Percentiles rank a stretch among this genome's conserved stretches.
Evolutionary conservation across 2,113 vertebrate genomes (phyloP).

Genomic region (Podocnemis expansa): DNA sequence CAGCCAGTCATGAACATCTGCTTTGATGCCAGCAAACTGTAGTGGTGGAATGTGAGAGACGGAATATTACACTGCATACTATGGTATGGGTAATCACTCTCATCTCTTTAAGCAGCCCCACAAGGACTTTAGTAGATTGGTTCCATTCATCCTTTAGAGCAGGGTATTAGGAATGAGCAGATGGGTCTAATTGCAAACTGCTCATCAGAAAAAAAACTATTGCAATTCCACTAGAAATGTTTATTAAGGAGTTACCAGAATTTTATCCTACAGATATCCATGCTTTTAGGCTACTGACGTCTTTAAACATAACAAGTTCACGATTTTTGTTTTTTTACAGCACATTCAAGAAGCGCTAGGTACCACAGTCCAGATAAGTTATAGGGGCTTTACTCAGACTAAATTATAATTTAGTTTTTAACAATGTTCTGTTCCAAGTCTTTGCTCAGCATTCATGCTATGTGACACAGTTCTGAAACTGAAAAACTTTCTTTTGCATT

Average conservation of each 20-base stretch:
- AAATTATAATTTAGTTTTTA: not conserved
- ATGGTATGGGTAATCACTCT: not conserved
- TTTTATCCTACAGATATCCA: not conserved
- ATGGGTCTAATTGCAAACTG: slow-evolving; percentile 15
- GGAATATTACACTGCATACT: not conserved
- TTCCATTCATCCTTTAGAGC: slow-evolving; percentile 44
- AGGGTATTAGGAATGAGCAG: slow-evolving; percentile 20
- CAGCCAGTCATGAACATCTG: not conserved
- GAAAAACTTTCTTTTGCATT: not conserved
- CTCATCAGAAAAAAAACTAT: slow-evolving; percentile 46
- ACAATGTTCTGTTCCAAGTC: not conserved
- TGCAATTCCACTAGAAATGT: not conserved
- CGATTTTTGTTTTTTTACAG: not conserved
- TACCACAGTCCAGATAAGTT: not conserved
- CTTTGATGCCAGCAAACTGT: slow-evolving; percentile 23
- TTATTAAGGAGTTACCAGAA: not conserved
- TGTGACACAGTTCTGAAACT: not conserved
- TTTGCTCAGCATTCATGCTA: not conserved
- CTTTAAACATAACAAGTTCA: not conserved
- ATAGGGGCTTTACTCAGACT: not conserved
- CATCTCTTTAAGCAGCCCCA: not conserved
- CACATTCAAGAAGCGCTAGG: not conserved
- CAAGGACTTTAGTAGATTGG: slow-evolving; percentile 38
- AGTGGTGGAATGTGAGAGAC: slow-evolving; percentile 25
- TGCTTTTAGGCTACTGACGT: not conserved